Base-by-base conservation (phyloP, 37 sponge, comb jelly and placozoan species). In the Ianthella basta region DNA sequence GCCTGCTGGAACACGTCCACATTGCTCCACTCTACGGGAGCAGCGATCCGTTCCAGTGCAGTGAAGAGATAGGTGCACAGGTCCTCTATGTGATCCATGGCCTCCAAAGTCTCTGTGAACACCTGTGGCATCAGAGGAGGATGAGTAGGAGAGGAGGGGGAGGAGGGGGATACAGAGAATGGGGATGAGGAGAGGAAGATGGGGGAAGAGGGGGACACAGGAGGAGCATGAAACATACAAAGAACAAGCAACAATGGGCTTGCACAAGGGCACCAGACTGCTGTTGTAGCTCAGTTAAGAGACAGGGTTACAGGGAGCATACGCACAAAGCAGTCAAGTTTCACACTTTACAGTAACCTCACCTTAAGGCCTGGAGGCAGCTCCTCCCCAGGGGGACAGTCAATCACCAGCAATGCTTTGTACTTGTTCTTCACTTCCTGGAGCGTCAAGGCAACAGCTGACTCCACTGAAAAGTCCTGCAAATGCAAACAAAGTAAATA, bases 1-100 rank as follows among this genome's bases (percentile, higher is more conserved):
- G 94, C 86, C 57, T 94, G 88, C 72, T 90, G 88, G 86, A 94
- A 57, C 34, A 94, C 83, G 83, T 94, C 94, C 53, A 89, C 85
- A 23, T 25, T 35, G 33, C 79, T 83, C 94, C 94, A 94, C 40
- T 56, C 66, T 36, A 69, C 72, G 14, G 94, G 86, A 29, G 88
- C 67, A 40, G 59, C 54, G n/a, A 94, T 88, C 44, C 61, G 59
- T 27, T 86, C 94, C 80, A 94, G 61, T 15, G 36, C 36, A 29
- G 78, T 75, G 78, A 72, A 38, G 36, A 72, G 56, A 57, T 20
- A 32, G 5, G 59, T 34, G 25, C 59, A 84, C 59, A 44, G 37
- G 18, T 84, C 63, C 38, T 70, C 82, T n/a, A 82, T 64, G 20
- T 82, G 32, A 10, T 82, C 82, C 36, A 80, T 6, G 19, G 69